These are phyloP conservation scores for Nesoenas mayeri DNA, from an alignment of 2,113 vertebrate species.

Conservation along the genomic window DNA sequence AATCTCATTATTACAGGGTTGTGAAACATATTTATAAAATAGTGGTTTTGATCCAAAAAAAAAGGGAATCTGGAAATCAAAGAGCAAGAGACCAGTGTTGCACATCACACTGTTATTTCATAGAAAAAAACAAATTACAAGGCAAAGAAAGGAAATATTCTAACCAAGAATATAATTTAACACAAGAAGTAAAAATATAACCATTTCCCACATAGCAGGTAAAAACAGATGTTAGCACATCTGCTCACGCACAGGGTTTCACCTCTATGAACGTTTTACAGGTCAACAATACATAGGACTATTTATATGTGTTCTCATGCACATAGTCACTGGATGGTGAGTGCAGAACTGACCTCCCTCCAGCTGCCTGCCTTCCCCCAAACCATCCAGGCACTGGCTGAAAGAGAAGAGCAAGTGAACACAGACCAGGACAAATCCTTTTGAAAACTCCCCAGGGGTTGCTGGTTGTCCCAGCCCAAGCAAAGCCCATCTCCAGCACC, in stretches of 20 bases:
- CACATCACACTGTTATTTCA: not conserved
- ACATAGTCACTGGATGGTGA: not conserved
- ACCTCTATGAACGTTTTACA: not conserved
- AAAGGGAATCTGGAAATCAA: not conserved
- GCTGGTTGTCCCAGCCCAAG: not conserved
- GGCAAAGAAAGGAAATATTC: not conserved
- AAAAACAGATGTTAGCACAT: not conserved
- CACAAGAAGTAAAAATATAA: not conserved
- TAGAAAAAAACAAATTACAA: not conserved
- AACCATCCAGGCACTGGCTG: not conserved
- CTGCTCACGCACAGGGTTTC: not conserved
- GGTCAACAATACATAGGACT: not conserved
- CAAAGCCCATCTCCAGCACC: not conserved
- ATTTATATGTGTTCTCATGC: not conserved
- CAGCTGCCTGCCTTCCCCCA: not conserved
- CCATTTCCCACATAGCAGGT: not conserved
- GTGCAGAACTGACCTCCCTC: not conserved
- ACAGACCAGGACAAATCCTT: not conserved
- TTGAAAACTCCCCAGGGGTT: not conserved
- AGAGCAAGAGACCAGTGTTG: not conserved
- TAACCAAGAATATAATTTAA: not conserved
- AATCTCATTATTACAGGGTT: not conserved
- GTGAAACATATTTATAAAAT: not conserved
- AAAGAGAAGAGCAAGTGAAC: not conserved
- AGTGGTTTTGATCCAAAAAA: not conserved